Conservation (phyloP, 2,797 vertebrate species). For the Sebastes hopkinsi region DNA sequence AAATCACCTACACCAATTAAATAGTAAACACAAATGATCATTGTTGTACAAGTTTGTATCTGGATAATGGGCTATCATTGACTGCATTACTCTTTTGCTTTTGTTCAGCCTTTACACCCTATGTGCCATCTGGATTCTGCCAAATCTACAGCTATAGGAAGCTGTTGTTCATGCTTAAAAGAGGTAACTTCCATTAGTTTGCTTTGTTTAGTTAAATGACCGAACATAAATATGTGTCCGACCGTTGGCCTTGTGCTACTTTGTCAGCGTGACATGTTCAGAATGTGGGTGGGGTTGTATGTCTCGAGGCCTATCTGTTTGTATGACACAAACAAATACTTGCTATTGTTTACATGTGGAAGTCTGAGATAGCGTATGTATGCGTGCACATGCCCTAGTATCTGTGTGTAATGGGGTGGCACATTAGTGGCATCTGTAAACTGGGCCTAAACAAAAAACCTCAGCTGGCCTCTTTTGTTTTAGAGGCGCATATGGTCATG, state of each 20-base stretch:
- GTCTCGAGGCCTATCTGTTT: not conserved
- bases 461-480: constrained; percentile 64
- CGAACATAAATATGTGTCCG: not conserved
- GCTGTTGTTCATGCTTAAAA: not conserved
- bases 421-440: constrained; percentile 65
- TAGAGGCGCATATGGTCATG: constrained; percentile 63
- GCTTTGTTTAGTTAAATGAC: constrained; percentile 31
- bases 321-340: not conserved
- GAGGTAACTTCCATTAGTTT: constrained; percentile 6
- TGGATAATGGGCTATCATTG: not conserved
- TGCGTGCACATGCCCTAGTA: constrained; percentile 38
- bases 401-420: constrained; percentile 63
- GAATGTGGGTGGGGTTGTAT: not conserved
- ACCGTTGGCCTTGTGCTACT: constrained; percentile 20
- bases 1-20: not conserved
- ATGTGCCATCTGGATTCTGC: not conserved
- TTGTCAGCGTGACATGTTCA: constrained; percentile 24
- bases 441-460: constrained; percentile 34
- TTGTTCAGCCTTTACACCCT: not conserved
- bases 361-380: not conserved
- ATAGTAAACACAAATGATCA: not conserved
- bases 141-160: not conserved
- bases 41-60: not conserved
- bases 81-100: not conserved
- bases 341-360: not conserved